Conservation (phyloP, 2,888 invertebrate genomes). For the Campoletis raptor region DNA sequence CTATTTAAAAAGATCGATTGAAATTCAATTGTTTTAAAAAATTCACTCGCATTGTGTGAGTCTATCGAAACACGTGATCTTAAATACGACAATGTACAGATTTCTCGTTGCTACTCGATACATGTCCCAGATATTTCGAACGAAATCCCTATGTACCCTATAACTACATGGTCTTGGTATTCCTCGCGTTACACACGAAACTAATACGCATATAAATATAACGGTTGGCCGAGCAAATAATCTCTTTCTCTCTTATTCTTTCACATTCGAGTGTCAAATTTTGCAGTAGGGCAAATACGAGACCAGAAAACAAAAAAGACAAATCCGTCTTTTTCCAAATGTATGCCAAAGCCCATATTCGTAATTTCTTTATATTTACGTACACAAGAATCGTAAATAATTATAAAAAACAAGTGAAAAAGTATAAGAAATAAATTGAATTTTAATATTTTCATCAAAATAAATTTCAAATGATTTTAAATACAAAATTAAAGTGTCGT, state of each 20-base stretch:
- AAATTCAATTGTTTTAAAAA: not conserved
- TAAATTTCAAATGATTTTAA: too few relatives aligned
- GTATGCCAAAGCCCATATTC: not conserved
- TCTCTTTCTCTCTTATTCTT: constrained; percentile 29
- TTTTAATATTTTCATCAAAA: too few relatives aligned
- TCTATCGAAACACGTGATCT: not conserved
- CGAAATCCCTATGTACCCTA: constrained; percentile 36
- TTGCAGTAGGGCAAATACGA: constrained; percentile 32
- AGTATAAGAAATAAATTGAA: too few relatives aligned
- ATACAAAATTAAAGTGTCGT: too few relatives aligned
- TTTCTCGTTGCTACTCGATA: constrained; percentile 53
- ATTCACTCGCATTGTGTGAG: not conserved
- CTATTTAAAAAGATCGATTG: not conserved
- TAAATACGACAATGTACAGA: constrained; percentile 24
- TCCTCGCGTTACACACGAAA: constrained; percentile 33
- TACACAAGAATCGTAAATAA: not conserved
- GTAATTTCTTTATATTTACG: not conserved
- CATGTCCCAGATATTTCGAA: constrained; percentile 59
- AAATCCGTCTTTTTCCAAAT: not conserved
- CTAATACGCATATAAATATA: constrained; percentile 21
- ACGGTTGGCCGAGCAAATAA: constrained; percentile 21
- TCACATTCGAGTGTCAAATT: constrained; percentile 41
- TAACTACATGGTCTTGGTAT: constrained; percentile 15
- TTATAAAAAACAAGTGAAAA: not conserved
- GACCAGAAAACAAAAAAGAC: constrained; percentile 16